Conservation (phyloP, 2,888 invertebrate genomes). For the Dolomedes plantarius region DNA sequence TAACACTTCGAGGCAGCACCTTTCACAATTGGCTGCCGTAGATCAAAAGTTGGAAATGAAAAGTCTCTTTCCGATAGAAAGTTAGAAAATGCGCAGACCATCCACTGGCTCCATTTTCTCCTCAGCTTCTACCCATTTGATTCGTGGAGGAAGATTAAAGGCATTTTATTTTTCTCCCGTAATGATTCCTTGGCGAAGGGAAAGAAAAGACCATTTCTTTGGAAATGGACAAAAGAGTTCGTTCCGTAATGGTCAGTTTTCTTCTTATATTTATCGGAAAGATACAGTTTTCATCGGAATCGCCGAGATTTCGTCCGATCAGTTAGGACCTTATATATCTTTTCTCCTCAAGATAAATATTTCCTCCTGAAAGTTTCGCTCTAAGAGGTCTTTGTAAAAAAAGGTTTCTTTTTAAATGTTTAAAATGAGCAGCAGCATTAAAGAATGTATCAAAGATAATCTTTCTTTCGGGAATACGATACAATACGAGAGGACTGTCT, state of each 20-base stretch:
- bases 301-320: slow-evolving; percentile 42
- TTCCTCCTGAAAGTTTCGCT: not conserved
- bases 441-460: too few species aligned
- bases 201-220: slow-evolving; percentile 21
- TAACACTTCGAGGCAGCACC: slow-evolving; percentile 17
- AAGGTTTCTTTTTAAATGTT: not conserved
- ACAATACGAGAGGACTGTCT: too few species aligned
- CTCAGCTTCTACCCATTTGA: slow-evolving; percentile 44
- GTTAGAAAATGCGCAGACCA: slow-evolving; percentile 47
- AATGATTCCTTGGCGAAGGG: slow-evolving; percentile 47
- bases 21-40: slow-evolving; percentile 63
- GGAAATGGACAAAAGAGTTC: slow-evolving; percentile 50
- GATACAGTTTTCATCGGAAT: slow-evolving; percentile 27
- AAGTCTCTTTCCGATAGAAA: slow-evolving; percentile 70
- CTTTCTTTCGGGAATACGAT: too few species aligned
- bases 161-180: slow-evolving; percentile 65
- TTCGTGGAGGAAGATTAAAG: slow-evolving; percentile 63
- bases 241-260: slow-evolving; percentile 67
- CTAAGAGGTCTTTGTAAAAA: too few species aligned
- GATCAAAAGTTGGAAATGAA: slow-evolving; percentile 67
- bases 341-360: slow-evolving; percentile 3
- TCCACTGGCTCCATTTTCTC: slow-evolving; percentile 36
- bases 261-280: slow-evolving; percentile 29
- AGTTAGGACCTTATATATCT: slow-evolving; percentile 49
- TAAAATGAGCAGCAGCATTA: not conserved